Evolutionary conservation across 2,888 invertebrate species (phyloP), one percentile per base, ranked within the genome.

Genomic region (Agonopterix heracliana): DNA sequence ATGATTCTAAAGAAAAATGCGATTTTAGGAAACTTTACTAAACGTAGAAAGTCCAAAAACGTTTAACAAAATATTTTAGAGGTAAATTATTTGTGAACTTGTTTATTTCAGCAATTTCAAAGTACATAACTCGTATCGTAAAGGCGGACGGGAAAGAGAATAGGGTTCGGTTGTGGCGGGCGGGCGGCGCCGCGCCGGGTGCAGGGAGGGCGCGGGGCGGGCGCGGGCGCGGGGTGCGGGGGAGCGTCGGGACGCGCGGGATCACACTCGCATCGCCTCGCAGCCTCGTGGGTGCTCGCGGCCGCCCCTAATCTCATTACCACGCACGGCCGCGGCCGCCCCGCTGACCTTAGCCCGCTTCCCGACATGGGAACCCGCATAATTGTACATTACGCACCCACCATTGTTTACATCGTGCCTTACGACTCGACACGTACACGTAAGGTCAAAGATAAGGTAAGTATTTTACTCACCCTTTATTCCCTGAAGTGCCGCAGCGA

Each of bases 261-360:
- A 54, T 60, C 60, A 57, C 63, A 58, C 50, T 56, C 54, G 53
- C 51, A 55, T 56, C 60, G 57, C 59, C 55, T 49, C 63, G 60
- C 60, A 62, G 60, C 64, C 62, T 56, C 63, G 51, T 26, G 26
- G 26, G 26, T 26, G 26, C 26, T 26, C 26, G 26, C 26, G 26
- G 26, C 63, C 67, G 65, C 70, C 72, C 76, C 75, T 78, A 74
- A 78, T 72, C 76, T 65, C 73, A 74, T 81, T 78, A 79, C 68
- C 57, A 69, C 71, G 67, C 71, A 68, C 68, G 66, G 66, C 66
- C 65, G 70, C 69, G 8, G 10, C 12, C 41, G 12, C 41, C 63
- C 63, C 57, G 63, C 63, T 71, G 69, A 72, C 75, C 74, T 77
- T 71, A 78, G 65, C 75, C 71, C 61, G 66, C 66, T 68, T 66